phyloP scores from a whole-genome alignment of 2,888 invertebrate species.

The Xylota sylvarum region DNA sequence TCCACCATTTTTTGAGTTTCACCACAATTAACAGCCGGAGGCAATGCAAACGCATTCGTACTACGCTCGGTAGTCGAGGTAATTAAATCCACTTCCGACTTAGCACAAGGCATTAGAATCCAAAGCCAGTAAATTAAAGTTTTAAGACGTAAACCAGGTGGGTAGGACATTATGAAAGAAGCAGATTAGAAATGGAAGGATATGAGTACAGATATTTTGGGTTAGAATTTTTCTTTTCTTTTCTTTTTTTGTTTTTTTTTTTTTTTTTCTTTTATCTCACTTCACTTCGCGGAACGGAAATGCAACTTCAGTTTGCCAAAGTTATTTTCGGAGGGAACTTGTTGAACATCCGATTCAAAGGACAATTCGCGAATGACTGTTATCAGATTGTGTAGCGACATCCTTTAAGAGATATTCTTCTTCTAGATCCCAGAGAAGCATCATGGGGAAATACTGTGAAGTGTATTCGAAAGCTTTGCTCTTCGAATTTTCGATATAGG shows the following conservation, averaged over 20 bases:
- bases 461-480: conserved; percentile 1
- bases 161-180: conserved; percentile 16
- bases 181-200: neutral
- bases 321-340: neutral
- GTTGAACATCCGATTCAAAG: conserved; percentile 8
- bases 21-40: conserved; percentile 80
- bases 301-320: neutral
- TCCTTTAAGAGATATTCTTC: neutral
- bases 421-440: neutral
- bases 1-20: conserved; percentile 82
- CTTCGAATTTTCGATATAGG: neutral
- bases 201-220: neutral
- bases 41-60: conserved; percentile 4
- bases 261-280: neutral
- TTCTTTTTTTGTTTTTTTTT: neutral
- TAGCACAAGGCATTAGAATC: conserved; percentile 35
- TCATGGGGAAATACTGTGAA: neutral
- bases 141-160: conserved; percentile 4
- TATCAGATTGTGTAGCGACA: conserved; percentile 13
- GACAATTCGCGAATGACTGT: conserved; percentile 38
- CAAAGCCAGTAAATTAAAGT: conserved; percentile 35
- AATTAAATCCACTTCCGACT: conserved; percentile 29
- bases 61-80: conserved; percentile 24
- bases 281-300: conserved; percentile 5
- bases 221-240: no score